Evolutionary conservation across 2,888 invertebrate genomes (phyloP), one percentile per base, ranked within the genome.

Genomic region (Ceratothoa steindachneri): DNA sequence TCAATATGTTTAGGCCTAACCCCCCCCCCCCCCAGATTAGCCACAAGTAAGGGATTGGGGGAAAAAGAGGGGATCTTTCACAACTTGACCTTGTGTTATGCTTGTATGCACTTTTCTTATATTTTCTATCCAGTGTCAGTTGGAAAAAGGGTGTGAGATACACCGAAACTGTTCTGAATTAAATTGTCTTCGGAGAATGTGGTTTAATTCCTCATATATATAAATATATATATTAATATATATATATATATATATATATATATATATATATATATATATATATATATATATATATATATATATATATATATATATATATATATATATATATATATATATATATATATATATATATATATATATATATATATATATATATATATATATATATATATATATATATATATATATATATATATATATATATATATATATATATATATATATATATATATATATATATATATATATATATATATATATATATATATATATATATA

Each of bases 251-350:
- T 41, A 41, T 41, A 41, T 41, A 41, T 41, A 41, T 41, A 41
- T 41, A 41, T 41, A 41, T 41, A 41, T 41, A 41, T 60, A 27
- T 1, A 41, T 41, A 41, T 41, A 41, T 41, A 41, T 41, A 41
- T 41, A 41, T 41, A 64, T 29, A 71, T 19, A 71, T 60, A 71
- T 3, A 71, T 60, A 71, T 3, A 71, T 60, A 71, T 3, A 71
- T 30, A 71, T 28, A 71, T 30, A 31, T 19, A 71, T 30, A 60
- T 19, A 60, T 30, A 55, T 28, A 71, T 60, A 71, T 28, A 71
- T 60, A 71, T 28, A 71, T 60, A 71, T 28, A 70, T 60, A 70
- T 28, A 70, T 60, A 70, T 28, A 70, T 60, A 70, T 28, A 70
- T 60, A 60, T 28, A 64, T 28, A 70, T 4, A 70, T 60, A 60